A percentile compares a stretch with the other conserved stretches of the same genome.
phyloP scores from a whole-genome alignment of 2,797 vertebrate genomes.

The Sarcophilus harrisii region DNA sequence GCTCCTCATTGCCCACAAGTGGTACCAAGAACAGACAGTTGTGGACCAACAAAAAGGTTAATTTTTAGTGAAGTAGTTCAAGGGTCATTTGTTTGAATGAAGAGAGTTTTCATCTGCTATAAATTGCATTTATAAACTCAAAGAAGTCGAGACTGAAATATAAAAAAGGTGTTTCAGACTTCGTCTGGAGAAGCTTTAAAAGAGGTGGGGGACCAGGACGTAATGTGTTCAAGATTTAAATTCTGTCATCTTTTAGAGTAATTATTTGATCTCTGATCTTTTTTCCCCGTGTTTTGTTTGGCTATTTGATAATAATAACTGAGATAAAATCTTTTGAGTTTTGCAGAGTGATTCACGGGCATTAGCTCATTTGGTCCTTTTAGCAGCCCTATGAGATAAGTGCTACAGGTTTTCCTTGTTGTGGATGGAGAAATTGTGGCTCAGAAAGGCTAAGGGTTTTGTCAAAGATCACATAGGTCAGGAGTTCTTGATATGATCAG shows the following conservation, averaged over 20 bases:
- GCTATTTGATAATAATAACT: not conserved
- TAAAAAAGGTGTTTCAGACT: constrained; percentile 65
- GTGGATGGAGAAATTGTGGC: not conserved
- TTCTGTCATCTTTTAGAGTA: constrained; percentile 19
- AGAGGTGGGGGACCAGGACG: constrained; percentile 15
- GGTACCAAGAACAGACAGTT: constrained; percentile 59
- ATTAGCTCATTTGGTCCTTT: not conserved
- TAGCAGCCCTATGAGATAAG: not conserved
- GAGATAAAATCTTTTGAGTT: not conserved
- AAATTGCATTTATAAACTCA: constrained; percentile 26
- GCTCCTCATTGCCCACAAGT: constrained; percentile 37
- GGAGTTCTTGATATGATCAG: not conserved
- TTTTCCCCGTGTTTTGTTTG: not conserved
- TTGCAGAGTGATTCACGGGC: not conserved
- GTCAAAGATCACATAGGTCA: not conserved
- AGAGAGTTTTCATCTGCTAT: constrained; percentile 69
- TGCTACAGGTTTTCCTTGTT: not conserved
- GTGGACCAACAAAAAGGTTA: constrained; percentile 60
- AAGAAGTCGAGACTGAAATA: constrained; percentile 28
- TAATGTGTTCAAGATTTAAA: constrained; percentile 43
- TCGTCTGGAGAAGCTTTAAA: constrained; percentile 42
- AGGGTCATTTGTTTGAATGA: constrained; percentile 67
- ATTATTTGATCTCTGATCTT: constrained; percentile 9
- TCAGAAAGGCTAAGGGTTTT: not conserved
- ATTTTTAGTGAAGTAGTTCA: constrained; percentile 76